These are phyloP conservation scores for Fragum sueziense DNA, from an alignment of 2,888 invertebrate genomes.

Conservation along the genomic window DNA sequence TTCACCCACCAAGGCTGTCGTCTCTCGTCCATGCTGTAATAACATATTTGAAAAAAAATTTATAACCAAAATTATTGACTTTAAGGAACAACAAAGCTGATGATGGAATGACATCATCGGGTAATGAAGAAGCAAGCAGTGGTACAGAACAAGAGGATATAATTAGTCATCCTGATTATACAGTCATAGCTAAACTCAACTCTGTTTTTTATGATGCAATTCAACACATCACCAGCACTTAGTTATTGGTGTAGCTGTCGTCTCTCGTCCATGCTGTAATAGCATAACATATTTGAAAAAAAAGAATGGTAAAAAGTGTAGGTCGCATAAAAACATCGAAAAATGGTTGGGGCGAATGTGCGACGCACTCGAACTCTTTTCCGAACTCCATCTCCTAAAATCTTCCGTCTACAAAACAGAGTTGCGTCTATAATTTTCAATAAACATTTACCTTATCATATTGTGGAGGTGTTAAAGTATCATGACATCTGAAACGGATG, in stretches of 20 bases:
- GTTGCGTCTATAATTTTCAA: background rate
- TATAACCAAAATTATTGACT: conserved; percentile 49
- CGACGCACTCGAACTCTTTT: background rate
- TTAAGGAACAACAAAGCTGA: conserved; percentile 34
- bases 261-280: too few species aligned
- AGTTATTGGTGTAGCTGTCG: too few species aligned
- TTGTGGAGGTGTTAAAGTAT: background rate
- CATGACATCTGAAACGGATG: background rate
- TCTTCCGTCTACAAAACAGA: background rate
- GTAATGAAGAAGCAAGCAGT: conserved; percentile 48
- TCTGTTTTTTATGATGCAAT: conserved; percentile 46
- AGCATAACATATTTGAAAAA: too few species aligned
- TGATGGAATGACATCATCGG: conserved; percentile 37
- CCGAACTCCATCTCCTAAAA: background rate
- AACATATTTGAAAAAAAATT: background rate
- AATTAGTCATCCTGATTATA: conserved; percentile 32
- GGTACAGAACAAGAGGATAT: conserved; percentile 28
- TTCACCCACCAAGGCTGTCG: too few species aligned
- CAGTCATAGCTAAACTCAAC: conserved; percentile 41
- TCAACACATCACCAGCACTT: too few species aligned
- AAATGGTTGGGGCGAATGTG: background rate
- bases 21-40: too few species aligned
- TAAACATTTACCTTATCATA: background rate
- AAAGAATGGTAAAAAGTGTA: background rate
- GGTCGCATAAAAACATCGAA: background rate